Percentiles rank a stretch among this genome's conserved stretches.
Conservation (phyloP, 2,888 invertebrate genomes). For the Ganaspis brasiliensis region DNA sequence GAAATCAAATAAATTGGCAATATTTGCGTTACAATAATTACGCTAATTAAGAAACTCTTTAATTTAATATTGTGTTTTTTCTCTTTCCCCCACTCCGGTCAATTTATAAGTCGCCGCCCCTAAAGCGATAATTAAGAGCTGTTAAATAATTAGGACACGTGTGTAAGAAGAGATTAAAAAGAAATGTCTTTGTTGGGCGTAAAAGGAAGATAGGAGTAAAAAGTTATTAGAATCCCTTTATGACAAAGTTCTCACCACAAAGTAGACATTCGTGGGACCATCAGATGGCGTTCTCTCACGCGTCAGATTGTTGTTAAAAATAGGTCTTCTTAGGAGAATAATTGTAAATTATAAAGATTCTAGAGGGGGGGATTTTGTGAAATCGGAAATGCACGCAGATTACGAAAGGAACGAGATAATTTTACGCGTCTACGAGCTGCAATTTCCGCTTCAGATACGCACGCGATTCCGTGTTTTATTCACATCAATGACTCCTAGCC, state of each 20-base stretch:
- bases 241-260: slow-evolving; percentile 64
- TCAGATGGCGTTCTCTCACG: slow-evolving; percentile 58
- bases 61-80: no score
- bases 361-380: slow-evolving; percentile 46
- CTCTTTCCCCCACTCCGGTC: no score
- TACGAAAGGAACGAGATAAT: slow-evolving; percentile 53
- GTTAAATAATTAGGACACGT: neutral
- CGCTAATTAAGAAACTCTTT: no score
- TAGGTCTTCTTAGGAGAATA: slow-evolving; percentile 27
- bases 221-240: slow-evolving; percentile 47
- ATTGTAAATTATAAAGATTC: slow-evolving; percentile 14
- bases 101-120: no score
- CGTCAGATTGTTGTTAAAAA: slow-evolving; percentile 51
- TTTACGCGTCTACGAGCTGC: slow-evolving; percentile 28
- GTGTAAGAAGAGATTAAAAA: neutral
- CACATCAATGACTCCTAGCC: slow-evolving; percentile 19
- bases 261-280: slow-evolving; percentile 62
- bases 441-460: slow-evolving; percentile 39
- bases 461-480: slow-evolving; percentile 23
- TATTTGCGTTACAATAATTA: no score
- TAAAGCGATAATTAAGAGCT: neutral
- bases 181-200: slow-evolving; percentile 44
- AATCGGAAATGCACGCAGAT: slow-evolving; percentile 61
- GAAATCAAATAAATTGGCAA: no score
- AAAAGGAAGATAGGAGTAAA: slow-evolving; percentile 58